Conservation (phyloP, 2,113 vertebrate genomes). For the Tragelaphus strepsiceros region DNA sequence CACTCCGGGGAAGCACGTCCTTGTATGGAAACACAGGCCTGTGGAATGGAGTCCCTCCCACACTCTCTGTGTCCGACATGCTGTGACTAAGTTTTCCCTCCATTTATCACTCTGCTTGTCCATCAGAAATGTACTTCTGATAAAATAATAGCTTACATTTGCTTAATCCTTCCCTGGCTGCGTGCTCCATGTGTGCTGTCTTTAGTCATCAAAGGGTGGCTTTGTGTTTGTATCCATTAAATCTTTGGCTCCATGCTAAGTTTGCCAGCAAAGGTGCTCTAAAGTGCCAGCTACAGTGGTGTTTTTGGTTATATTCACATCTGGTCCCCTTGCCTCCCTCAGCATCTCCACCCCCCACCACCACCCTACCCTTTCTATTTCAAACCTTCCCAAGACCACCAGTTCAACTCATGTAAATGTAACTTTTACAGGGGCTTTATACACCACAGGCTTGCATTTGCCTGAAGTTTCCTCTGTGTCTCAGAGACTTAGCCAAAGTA, state of each 20-base stretch:
- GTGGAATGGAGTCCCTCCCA: background rate
- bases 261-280: conserved; percentile 34
- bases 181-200: background rate
- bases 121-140: conserved; percentile 22
- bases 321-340: conserved; percentile 1
- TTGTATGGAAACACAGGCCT: background rate
- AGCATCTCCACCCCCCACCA: accelerated
- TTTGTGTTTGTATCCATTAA: conserved; percentile 10
- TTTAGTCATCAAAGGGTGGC: conserved; percentile 2
- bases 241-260: background rate
- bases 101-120: conserved; percentile 28
- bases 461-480: conserved; percentile 40
- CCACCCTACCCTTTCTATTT: background rate
- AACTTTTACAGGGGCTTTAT: conserved; percentile 24
- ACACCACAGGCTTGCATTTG: conserved; percentile 30
- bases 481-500: conserved; percentile 54
- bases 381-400: conserved; percentile 25
- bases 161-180: conserved; percentile 2
- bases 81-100: background rate
- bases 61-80: background rate
- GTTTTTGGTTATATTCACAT: conserved; percentile 48
- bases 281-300: background rate
- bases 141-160: conserved; percentile 45
- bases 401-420: conserved; percentile 27
- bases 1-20: accelerated